A percentile compares a stretch with the other conserved stretches of the same genome.
Conservation (phyloP, 1,140 invertebrate genomes). For the Drosophila ironensis region DNA sequence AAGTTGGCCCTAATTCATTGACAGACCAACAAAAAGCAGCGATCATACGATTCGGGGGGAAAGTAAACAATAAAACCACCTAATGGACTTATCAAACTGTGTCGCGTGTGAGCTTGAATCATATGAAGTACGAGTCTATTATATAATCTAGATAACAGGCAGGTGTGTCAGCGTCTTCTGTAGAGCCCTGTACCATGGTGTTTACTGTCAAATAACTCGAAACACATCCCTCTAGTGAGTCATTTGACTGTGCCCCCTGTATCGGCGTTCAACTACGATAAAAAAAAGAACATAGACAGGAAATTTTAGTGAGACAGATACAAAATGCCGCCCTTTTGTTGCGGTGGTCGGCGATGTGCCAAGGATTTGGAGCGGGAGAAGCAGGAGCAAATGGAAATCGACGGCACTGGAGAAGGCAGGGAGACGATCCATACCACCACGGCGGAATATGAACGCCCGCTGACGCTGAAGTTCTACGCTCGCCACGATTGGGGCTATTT, state of each 20-base stretch:
- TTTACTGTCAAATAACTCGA: slow-evolving; percentile 29
- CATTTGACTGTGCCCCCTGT: slow-evolving; percentile 5
- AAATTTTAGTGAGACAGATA: neutral
- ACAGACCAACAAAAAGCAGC: no score
- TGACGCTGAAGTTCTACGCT: slow-evolving; percentile 60
- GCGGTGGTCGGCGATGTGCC: slow-evolving; percentile 52
- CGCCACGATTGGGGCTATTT: slow-evolving; percentile 64
- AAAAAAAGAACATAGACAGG: neutral
- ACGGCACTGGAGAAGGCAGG: neutral
- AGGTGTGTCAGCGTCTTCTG: slow-evolving; percentile 16
- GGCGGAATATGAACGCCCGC: slow-evolving; percentile 33
- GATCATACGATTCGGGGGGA: no score
- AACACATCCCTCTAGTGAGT: slow-evolving; percentile 15
- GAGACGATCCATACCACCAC: slow-evolving; percentile 3
- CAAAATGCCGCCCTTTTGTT: slow-evolving; percentile 58
- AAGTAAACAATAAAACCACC: neutral
- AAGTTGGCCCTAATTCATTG: no score
- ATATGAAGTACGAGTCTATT: neutral
- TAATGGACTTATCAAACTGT: slow-evolving; percentile 16
- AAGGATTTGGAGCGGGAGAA: slow-evolving; percentile 10
- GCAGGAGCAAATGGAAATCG: neutral
- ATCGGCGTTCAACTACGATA: slow-evolving; percentile 12
- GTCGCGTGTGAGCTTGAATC: slow-evolving; percentile 37
- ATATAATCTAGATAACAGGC: slow-evolving; percentile 22
- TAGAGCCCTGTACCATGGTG: slow-evolving; percentile 5